Conservation (phyloP, 1,140 invertebrate genomes). For the Drosophila lacertosa region DNA sequence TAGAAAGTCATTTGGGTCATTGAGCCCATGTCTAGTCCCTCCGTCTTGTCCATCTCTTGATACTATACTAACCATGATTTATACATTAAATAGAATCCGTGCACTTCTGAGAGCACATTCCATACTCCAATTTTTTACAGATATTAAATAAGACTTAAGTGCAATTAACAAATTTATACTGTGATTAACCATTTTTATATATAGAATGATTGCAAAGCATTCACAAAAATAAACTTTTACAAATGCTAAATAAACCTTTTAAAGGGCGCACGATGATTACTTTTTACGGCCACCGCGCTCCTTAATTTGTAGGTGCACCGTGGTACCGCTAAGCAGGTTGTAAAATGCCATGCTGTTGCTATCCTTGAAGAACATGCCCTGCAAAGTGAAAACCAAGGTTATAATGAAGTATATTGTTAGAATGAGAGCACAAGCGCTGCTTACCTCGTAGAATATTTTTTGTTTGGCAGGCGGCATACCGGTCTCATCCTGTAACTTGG, state of each 20-base stretch:
- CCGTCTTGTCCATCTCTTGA: conserved; percentile 28
- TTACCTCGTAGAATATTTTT: conserved; percentile 87
- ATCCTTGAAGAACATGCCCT: conserved; percentile 99
- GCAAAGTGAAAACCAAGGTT: conserved; percentile 79
- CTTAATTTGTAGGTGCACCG: conserved; percentile 96
- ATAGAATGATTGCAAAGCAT: conserved; percentile 70
- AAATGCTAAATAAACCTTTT: conserved; percentile 27
- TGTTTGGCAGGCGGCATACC: conserved; percentile 99
- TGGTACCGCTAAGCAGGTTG: conserved; percentile 93
- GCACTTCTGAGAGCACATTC: conserved; percentile 28
- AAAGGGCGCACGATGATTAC: conserved; percentile 84
- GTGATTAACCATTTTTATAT: conserved; percentile 70
- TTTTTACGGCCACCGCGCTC: conserved; percentile 99
- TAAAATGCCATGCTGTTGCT: conserved; percentile 97
- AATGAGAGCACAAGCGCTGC: not conserved
- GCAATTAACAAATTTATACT: conserved; percentile 71
- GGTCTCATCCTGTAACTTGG: conserved; percentile 93
- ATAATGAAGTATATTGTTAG: not conserved
- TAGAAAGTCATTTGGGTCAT: conserved; percentile 30
- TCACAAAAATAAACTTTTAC: conserved; percentile 61
- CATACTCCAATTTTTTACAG: conserved; percentile 33
- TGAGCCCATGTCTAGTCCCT: conserved; percentile 1
- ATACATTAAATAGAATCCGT: conserved; percentile 3
- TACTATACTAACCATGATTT: conserved; percentile 37
- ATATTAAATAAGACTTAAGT: conserved; percentile 59